Conservation (phyloP, 2,113 vertebrate species). For the Ploceus nigricollis region DNA sequence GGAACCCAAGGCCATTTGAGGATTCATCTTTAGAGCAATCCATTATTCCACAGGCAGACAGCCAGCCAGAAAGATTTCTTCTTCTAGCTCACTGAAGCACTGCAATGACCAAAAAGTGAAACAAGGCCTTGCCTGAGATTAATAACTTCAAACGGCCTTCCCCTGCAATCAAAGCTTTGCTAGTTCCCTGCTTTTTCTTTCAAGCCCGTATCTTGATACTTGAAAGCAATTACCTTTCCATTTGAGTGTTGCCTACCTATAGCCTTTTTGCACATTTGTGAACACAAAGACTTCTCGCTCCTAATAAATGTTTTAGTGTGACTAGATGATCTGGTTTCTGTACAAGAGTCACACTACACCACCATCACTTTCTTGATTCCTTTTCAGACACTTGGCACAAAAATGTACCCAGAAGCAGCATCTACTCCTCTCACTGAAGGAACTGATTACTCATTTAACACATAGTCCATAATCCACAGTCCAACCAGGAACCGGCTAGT, state of each 20-base stretch:
- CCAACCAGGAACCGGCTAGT: background rate
- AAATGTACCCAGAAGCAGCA: background rate
- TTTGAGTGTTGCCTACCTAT: background rate
- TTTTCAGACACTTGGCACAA: background rate
- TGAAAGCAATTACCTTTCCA: background rate
- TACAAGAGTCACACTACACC: background rate
- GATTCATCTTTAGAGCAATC: background rate
- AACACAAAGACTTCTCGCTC: background rate
- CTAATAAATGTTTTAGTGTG: background rate
- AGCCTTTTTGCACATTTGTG: background rate
- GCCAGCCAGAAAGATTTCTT: background rate
- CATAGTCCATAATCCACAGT: no score
- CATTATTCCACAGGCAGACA: background rate
- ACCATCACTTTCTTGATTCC: accelerated
- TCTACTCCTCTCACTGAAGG: background rate
- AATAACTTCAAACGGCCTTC: background rate
- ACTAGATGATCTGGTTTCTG: background rate
- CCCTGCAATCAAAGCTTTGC: background rate
- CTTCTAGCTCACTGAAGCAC: background rate
- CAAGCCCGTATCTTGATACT: background rate
- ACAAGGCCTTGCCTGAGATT: background rate
- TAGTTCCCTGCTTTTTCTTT: background rate
- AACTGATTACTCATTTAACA: background rate
- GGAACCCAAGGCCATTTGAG: background rate
- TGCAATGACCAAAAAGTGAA: background rate